Evolutionary conservation across 2,797 vertebrate species (phyloP), one percentile per base, ranked within the genome.

Genomic region (Momotus momota): DNA sequence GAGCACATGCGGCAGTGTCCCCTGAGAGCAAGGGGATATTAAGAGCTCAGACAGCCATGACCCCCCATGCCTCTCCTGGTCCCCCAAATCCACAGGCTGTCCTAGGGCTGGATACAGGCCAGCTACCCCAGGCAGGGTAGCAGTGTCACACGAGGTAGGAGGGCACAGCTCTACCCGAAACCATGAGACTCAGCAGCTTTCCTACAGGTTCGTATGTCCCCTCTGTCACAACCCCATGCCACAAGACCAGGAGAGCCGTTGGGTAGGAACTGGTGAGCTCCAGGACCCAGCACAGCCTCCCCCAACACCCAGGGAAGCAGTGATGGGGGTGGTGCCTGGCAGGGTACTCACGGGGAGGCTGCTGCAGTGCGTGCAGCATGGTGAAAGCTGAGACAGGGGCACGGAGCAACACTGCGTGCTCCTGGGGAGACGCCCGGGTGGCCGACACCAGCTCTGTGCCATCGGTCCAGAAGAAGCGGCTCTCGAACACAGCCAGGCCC

Each of bases 401-500:
- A 13, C 90, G 98, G 62, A 98, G 93, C 62, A 99, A 48, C 10
- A 98, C 95, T 0, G 67, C 96, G 1, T 94, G 98, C 45, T 98
- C 93, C 52, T 65, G 91, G 5, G 96, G 97, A 21, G 94, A 96
- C 12, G 80, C 95, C 94, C 87, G 97, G 11, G 98, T 91, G 41
- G 97, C 96, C 6, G 93, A 97, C 97, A 98, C 97, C 61, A 99
- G 91, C 33, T 98, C 98, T 22, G 87, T 95, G 80, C 97, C 96
- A 41, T 99, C 99, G 1, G 97, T 94, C 98, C 98, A 99, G 96
- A 98, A 99, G 96, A 99, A 99, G 7, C 69, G 97, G 60, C 97
- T 97, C 93, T 98, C 99, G 69, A 99, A 99, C 16, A 98, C 98
- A 1, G 98, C 98, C 31, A 99, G 96, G 51, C 98, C 95, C 71